Evolutionary conservation across 2,113 vertebrate genomes (phyloP).

Genomic region (Amblyopsis rosae): DNA sequence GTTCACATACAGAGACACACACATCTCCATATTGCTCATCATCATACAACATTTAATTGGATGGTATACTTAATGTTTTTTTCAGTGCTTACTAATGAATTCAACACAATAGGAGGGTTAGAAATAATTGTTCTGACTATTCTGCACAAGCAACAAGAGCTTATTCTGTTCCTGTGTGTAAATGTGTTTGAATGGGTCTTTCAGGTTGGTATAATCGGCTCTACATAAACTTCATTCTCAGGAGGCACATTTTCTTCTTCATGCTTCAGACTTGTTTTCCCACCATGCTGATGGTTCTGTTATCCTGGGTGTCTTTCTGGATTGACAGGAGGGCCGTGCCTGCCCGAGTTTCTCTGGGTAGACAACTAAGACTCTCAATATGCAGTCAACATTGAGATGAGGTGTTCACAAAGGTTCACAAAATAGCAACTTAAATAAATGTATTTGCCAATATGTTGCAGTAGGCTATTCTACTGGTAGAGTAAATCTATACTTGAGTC

Average conservation of each 20-base stretch:
- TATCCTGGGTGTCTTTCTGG: constrained; percentile 94
- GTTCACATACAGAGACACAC: too few species aligned
- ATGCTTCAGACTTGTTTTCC: constrained; percentile 93
- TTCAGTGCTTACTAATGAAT: too few species aligned
- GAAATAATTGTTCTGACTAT: too few species aligned
- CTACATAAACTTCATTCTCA: constrained; percentile 92
- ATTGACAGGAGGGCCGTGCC: constrained; percentile 90
- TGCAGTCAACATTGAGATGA: background rate
- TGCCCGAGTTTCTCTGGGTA: constrained; percentile 89
- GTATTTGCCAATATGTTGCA: too few species aligned
- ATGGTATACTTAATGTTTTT: too few species aligned
- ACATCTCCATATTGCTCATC: too few species aligned
- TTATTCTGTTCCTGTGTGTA: background rate
- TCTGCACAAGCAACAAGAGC: background rate
- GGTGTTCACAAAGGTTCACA: too few species aligned
- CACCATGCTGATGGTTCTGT: constrained; percentile 93
- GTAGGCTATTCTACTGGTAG: too few species aligned
- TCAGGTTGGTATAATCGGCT: constrained; percentile 91
- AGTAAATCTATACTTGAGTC: too few species aligned
- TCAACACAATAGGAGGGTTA: too few species aligned
- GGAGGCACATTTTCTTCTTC: constrained; percentile 94
- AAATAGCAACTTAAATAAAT: too few species aligned
- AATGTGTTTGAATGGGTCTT: constrained; percentile 7
- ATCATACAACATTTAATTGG: too few species aligned
- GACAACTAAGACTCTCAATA: constrained; percentile 33